A percentile compares a stretch with the other conserved stretches of the same genome.
Evolutionary conservation across 2,113 vertebrate species (phyloP).

Genomic region (Sceloporus undulatus): DNA sequence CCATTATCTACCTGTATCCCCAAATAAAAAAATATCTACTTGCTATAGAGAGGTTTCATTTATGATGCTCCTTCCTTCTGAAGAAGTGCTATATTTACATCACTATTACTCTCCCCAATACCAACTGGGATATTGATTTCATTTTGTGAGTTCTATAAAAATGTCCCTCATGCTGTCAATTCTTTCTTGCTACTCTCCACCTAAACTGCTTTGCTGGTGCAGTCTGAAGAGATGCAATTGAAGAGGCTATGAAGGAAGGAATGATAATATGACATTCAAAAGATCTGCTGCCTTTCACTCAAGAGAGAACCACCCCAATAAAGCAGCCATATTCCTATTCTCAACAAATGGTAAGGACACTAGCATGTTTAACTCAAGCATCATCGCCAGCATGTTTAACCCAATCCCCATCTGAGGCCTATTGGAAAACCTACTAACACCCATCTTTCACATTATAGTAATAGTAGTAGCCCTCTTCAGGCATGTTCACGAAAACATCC

Average conservation of each 20-base stretch:
- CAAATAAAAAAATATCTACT: slow-evolving; percentile 9
- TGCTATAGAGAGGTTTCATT: slow-evolving; percentile 7
- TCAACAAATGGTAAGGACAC: neutral
- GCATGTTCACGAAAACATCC: too few species aligned
- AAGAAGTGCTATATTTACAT: slow-evolving; percentile 2
- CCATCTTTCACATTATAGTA: neutral
- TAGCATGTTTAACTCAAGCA: neutral
- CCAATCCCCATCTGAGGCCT: neutral
- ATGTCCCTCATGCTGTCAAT: neutral
- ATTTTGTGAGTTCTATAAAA: neutral
- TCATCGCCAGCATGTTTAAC: neutral
- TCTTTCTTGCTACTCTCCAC: neutral
- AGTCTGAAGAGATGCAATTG: neutral
- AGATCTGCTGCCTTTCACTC: neutral
- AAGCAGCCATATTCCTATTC: neutral
- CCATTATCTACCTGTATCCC: neutral
- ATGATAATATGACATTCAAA: neutral
- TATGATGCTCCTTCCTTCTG: neutral
- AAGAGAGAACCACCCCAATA: neutral
- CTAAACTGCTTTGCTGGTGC: neutral
- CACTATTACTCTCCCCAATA: neutral
- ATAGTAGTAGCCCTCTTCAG: neutral
- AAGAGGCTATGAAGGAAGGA: neutral
- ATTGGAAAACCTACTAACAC: neutral
- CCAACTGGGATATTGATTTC: neutral